Conservation (phyloP, 2,113 vertebrate species). For the Colistium nudipinnis region DNA sequence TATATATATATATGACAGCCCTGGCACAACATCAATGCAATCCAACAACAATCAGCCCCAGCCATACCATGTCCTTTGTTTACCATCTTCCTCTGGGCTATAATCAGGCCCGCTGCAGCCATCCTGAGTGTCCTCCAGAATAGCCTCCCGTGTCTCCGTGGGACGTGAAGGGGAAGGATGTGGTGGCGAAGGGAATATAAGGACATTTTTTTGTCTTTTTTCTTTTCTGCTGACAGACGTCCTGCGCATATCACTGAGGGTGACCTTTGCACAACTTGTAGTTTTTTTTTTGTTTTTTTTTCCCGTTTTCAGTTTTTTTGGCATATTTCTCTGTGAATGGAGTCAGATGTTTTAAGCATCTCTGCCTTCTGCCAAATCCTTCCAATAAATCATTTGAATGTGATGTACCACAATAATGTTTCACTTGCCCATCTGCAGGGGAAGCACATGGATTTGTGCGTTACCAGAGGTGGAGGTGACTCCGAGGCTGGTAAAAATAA, state of each 20-base stretch:
- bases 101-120: constrained; percentile 66
- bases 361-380: not conserved
- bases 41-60: constrained; percentile 38
- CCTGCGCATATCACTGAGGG: constrained; percentile 28
- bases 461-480: not conserved
- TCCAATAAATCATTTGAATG: constrained; percentile 10
- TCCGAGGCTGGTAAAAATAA: not conserved
- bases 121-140: constrained; percentile 54
- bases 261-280: not conserved
- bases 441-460: no score
- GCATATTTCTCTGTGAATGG: not conserved
- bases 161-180: constrained; percentile 74
- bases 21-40: not conserved
- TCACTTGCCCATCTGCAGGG: no score
- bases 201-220: constrained; percentile 73
- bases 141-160: constrained; percentile 44
- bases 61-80: constrained; percentile 46
- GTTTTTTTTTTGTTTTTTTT: not conserved
- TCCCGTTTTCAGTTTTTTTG: not conserved
- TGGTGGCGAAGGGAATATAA: constrained; percentile 52
- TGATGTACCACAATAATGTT: no score
- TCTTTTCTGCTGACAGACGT: constrained; percentile 75
- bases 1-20: no score
- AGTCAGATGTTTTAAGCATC: constrained; percentile 1
- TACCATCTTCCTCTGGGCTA: constrained; percentile 54